These are phyloP conservation scores for Cyclopterus lumpus DNA, from an alignment of 2,797 vertebrate species.

Conservation along the genomic window DNA sequence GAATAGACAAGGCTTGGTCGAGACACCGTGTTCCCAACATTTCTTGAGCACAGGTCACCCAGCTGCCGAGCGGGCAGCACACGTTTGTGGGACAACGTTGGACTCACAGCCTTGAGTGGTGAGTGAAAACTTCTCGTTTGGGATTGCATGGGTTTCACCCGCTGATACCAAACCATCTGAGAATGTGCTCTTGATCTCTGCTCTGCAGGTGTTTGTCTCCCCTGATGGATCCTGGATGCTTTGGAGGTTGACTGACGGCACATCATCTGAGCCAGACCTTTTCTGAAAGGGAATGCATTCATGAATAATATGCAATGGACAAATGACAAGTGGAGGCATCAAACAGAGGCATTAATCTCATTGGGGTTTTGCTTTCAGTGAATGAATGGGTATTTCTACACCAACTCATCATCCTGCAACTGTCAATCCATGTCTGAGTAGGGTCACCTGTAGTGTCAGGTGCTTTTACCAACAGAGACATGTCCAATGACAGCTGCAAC, in stretches of 20 bases:
- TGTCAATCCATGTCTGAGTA: not conserved
- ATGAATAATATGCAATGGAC: slow-evolving; percentile 38
- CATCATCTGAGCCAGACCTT: slow-evolving; percentile 1
- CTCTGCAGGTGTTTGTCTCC: slow-evolving; percentile 40
- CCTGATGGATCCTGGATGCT: slow-evolving; percentile 49
- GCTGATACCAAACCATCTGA: slow-evolving; percentile 4
- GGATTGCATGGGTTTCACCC: slow-evolving; percentile 1
- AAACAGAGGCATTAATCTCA: not conserved
- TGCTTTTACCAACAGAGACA: slow-evolving; percentile 50
- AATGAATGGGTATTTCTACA: slow-evolving; percentile 27
- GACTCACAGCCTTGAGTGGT: slow-evolving; percentile 30
- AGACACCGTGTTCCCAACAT: slow-evolving; percentile 72
- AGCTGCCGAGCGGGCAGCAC: slow-evolving; percentile 29
- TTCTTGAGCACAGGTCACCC: slow-evolving; percentile 63
- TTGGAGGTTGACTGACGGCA: slow-evolving; percentile 17
- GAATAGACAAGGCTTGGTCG: slow-evolving; percentile 75
- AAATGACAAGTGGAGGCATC: slow-evolving; percentile 15
- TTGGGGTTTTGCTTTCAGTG: slow-evolving; percentile 4
- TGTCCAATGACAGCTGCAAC: slow-evolving; percentile 82
- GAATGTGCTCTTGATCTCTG: not conserved
- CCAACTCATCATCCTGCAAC: not conserved
- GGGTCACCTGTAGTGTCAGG: slow-evolving; percentile 36
- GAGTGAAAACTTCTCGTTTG: slow-evolving; percentile 25
- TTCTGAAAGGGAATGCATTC: slow-evolving; percentile 17
- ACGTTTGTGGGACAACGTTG: slow-evolving; percentile 6